Percentiles rank a stretch among this genome's conserved stretches.
These are phyloP conservation scores for Fistularia commersonii DNA, from an alignment of 2,797 vertebrate genomes.

Conservation along the genomic window DNA sequence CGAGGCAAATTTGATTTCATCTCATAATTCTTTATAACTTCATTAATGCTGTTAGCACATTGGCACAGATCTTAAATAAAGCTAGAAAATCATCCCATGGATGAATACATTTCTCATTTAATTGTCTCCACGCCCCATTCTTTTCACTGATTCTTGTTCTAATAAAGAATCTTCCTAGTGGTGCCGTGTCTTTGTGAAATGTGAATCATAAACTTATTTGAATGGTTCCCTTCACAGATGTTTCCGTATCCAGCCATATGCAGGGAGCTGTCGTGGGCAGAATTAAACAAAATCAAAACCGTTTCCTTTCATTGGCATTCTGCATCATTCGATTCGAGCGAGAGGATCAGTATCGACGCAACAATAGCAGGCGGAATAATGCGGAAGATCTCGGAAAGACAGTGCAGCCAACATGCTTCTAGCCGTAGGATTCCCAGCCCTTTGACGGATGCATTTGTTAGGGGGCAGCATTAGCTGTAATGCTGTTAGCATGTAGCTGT, in stretches of 20 bases:
- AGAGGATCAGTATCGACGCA: conserved; percentile 53
- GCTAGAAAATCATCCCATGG: conserved; percentile 69
- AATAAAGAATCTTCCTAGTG: conserved; percentile 79
- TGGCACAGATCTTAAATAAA: conserved; percentile 84
- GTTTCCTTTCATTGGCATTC: conserved; percentile 52
- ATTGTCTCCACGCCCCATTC: conserved; percentile 71
- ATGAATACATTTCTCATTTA: conserved; percentile 76
- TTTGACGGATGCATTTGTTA: conserved; percentile 75
- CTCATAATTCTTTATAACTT: conserved; percentile 99
- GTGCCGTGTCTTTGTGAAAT: conserved; percentile 72
- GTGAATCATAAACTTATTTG: conserved; percentile 71
- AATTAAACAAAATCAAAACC: conserved; percentile 49
- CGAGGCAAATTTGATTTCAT: conserved; percentile 99
- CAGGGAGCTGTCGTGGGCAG: conserved; percentile 45
- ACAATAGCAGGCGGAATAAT: conserved; percentile 60
- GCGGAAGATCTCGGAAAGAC: conserved; percentile 48
- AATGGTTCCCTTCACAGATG: conserved; percentile 61
- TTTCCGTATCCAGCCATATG: conserved; percentile 36
- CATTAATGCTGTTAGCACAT: conserved; percentile 96
- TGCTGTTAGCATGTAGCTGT: conserved; percentile 74
- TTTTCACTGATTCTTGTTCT: conserved; percentile 73
- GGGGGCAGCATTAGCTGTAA: conserved; percentile 73
- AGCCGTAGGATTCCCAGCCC: conserved; percentile 62
- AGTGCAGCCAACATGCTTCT: conserved; percentile 30
- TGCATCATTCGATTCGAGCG: conserved; percentile 59